Evolutionary conservation across 2,888 invertebrate genomes (phyloP), one percentile per base, ranked within the genome.

Genomic region (Clusia tigrina): DNA sequence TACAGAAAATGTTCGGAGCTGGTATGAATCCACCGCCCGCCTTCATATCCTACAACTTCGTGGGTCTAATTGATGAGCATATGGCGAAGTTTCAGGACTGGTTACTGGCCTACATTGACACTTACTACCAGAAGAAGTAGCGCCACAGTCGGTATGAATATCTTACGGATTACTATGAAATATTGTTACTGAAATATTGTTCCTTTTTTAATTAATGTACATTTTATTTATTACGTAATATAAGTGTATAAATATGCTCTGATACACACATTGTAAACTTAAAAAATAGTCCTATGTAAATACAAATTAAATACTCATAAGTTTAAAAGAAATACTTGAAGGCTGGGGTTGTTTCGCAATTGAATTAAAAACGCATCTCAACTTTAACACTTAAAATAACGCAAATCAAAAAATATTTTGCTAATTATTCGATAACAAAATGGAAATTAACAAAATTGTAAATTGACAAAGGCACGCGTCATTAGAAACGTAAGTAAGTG

Each of bases 71-170:
- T 10, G 82, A 83, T 69, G 60, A 66, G 3, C 76, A 80, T 37
- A 76, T 83, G 69, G 66, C 69, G 5, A 56, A 71, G 15, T 83
- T 82, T 58, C 62, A 73, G 3, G 66, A 73, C 26, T 83, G 83
- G 83, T 60, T 83, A 0, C 60, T 67, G 3, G 37, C 67, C 2
- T 81, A 81, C 54, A 66, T 83, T 48, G 65, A 73, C 54, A 70
- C 69, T 17, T 74, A 67, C 59, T 55, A 58, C 24, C 58, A 66
- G 5, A 58, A 66, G 55, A 60, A 69, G 20, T 58, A 67, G 24
- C 62, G 69, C n/a, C 3, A 46, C 42, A 37, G 5, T 52, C n/a
- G 52, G 22, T 42, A 32, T 42, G 12, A 42, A 42, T 5, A 10
- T n/a, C n/a, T n/a, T n/a, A n/a, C n/a, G n/a, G n/a, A n/a, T n/a